Evolutionary conservation across 1,140 invertebrate species (phyloP).

Genomic region (Drosophila tsacasi): DNA sequence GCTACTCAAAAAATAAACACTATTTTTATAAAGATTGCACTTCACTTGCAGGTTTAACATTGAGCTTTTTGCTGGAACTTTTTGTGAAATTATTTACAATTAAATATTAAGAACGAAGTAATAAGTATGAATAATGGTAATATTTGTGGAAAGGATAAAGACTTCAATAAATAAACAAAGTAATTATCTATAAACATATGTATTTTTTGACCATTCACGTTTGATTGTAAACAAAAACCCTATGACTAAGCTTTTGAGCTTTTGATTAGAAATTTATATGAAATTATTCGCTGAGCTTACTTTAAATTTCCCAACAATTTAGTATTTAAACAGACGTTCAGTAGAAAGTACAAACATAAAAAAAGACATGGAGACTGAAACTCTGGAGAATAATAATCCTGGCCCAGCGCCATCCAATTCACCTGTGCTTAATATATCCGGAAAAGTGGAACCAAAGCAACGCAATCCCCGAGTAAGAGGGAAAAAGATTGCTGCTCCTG

Average conservation of each 20-base stretch:
- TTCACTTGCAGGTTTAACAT: background rate
- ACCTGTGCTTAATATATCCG: conserved; percentile 36
- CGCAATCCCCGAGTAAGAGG: background rate
- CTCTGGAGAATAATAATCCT: background rate
- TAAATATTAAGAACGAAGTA: background rate
- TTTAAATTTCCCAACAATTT: background rate
- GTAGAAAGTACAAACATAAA: background rate
- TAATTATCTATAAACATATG: background rate
- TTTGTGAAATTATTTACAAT: background rate
- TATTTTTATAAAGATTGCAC: no score
- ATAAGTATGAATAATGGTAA: background rate
- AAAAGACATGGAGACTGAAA: background rate
- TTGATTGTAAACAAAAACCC: background rate
- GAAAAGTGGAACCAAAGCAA: background rate
- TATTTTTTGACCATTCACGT: conserved; percentile 10
- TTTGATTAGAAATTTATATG: background rate
- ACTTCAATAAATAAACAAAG: background rate
- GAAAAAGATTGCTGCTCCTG: background rate
- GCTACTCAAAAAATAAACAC: background rate
- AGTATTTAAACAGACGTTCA: background rate
- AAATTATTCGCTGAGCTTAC: conserved; percentile 1
- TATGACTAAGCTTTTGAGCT: conserved; percentile 22
- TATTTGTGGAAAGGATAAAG: background rate
- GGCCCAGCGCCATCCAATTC: background rate
- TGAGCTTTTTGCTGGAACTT: background rate